Conservation (phyloP, 2,888 invertebrate species). For the Stenodema calcarata region DNA sequence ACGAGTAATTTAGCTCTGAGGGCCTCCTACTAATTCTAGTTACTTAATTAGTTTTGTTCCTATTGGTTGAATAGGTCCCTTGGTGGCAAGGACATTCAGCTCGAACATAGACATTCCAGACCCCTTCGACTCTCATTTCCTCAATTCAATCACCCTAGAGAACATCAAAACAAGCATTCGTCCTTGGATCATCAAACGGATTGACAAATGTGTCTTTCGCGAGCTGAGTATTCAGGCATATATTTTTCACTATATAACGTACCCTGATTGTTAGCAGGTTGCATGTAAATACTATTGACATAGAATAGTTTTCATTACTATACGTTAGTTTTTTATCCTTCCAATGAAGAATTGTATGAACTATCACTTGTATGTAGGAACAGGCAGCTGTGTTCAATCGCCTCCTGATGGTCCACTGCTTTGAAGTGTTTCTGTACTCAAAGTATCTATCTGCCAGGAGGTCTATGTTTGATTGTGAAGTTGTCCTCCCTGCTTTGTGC, state of each 20-base stretch:
- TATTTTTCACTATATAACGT: background rate
- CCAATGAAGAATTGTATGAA: background rate
- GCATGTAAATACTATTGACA: too few relatives aligned
- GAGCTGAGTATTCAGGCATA: background rate
- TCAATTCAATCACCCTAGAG: slow-evolving; percentile 35
- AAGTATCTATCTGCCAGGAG: slow-evolving; percentile 12
- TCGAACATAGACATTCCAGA: background rate
- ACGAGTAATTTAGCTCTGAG: too few relatives aligned
- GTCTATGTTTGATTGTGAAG: slow-evolving; percentile 31
- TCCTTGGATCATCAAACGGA: slow-evolving; percentile 43
- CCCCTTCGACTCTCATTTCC: slow-evolving; percentile 30
- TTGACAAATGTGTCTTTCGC: slow-evolving; percentile 19
- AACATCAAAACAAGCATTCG: slow-evolving; percentile 37
- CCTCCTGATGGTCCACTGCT: slow-evolving; percentile 44
- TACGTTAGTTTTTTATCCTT: too few relatives aligned
- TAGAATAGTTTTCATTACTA: too few relatives aligned
- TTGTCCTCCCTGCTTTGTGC: slow-evolving; percentile 38
- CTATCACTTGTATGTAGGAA: background rate
- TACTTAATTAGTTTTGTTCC: too few relatives aligned
- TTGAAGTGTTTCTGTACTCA: slow-evolving; percentile 36
- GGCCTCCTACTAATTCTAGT: too few relatives aligned
- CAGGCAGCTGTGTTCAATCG: slow-evolving; percentile 31
- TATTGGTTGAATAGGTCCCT: background rate
- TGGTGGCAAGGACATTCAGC: background rate
- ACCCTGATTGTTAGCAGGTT: too few relatives aligned